Conservation (phyloP, 2,113 vertebrate genomes). For the Syngnathus floridae region DNA sequence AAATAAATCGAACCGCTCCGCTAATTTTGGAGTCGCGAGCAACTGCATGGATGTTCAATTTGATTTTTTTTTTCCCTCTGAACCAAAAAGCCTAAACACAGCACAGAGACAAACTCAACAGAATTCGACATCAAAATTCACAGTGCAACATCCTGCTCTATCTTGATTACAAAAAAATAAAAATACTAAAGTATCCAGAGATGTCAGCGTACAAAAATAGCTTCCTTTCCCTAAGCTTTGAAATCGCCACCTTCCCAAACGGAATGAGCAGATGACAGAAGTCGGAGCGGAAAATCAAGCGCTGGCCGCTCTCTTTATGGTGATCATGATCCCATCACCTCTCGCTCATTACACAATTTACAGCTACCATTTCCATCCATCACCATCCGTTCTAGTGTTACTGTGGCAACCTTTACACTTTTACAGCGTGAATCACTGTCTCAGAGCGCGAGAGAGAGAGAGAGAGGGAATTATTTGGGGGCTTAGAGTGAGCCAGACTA, state of each 20-base stretch:
- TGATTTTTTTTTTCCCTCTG: no score
- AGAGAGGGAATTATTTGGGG: not conserved
- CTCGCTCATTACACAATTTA: slow-evolving; percentile 53
- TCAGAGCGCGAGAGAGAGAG: not conserved
- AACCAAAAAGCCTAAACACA: no score
- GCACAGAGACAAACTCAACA: no score
- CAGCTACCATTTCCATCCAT: slow-evolving; percentile 47
- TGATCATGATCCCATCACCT: slow-evolving; percentile 47
- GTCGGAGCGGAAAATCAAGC: slow-evolving; percentile 35
- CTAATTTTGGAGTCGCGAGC: no score
- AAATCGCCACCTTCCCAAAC: not conserved
- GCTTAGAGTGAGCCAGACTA: not conserved
- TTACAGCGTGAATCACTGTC: slow-evolving; percentile 25
- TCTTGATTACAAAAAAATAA: no score
- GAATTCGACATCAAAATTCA: no score
- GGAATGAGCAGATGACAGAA: slow-evolving; percentile 31
- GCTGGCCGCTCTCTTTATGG: slow-evolving; percentile 38
- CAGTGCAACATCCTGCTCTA: no score
- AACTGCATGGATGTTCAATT: no score
- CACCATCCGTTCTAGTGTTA: slow-evolving; percentile 28
- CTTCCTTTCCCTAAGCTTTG: not conserved
- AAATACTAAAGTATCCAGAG: no score
- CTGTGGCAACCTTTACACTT: slow-evolving; percentile 38
- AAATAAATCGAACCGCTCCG: no score
- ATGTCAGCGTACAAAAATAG: not conserved